Percentiles rank a stretch among this genome's conserved stretches.
Evolutionary conservation across 2,113 vertebrate species (phyloP).

Genomic region (Gasterosteus nipponicus): DNA sequence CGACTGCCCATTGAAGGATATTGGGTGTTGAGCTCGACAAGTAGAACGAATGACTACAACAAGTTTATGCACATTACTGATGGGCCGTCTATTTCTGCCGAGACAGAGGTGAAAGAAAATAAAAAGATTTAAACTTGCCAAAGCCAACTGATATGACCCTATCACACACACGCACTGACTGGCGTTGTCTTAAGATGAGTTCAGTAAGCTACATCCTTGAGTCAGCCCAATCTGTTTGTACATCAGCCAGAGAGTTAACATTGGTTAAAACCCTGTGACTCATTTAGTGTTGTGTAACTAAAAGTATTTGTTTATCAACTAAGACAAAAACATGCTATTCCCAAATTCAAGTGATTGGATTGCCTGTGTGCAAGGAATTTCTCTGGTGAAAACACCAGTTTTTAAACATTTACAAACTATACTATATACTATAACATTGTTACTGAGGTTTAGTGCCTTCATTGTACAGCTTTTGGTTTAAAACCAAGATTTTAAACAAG

Average conservation of each 20-base stretch:
- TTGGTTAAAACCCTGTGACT: background rate
- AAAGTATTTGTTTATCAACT: background rate
- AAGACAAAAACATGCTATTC: background rate
- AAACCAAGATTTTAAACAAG: background rate
- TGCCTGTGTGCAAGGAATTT: background rate
- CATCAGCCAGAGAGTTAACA: background rate
- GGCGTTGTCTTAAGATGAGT: background rate
- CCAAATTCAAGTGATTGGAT: background rate
- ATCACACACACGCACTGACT: background rate
- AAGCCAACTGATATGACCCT: background rate
- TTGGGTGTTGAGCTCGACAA: conserved; percentile 6
- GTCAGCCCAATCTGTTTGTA: background rate
- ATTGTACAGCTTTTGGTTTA: background rate
- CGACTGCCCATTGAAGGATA: conserved; percentile 7
- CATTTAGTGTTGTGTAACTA: background rate
- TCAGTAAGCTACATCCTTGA: background rate
- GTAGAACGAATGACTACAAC: conserved; percentile 3
- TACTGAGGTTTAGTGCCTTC: background rate
- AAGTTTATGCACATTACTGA: background rate
- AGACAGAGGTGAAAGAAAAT: background rate
- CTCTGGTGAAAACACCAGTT: background rate
- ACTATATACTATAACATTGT: too few species aligned
- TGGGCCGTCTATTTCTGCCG: background rate
- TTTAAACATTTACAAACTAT: background rate
- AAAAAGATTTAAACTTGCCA: background rate